These are phyloP conservation scores for Acrobasis consociella DNA, from an alignment of 2,888 invertebrate species.

Conservation along the genomic window DNA sequence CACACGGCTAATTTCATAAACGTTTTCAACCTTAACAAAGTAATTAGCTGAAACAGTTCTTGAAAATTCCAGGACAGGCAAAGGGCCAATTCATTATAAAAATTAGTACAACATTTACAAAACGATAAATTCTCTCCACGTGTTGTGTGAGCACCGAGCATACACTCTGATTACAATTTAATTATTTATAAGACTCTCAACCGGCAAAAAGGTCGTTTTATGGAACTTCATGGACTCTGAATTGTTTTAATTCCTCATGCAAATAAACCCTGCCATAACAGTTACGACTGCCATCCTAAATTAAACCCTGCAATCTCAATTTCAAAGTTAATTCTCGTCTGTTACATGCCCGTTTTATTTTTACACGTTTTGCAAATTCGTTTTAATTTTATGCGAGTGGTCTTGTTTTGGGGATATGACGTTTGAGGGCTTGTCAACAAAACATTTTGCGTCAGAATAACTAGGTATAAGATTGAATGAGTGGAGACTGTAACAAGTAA, in stretches of 20 bases:
- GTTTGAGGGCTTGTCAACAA: background rate
- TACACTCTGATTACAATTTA: background rate
- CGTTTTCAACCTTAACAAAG: too few relatives aligned
- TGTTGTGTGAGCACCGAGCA: slow-evolving; percentile 1
- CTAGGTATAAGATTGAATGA: too few relatives aligned
- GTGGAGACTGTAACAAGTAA: too few relatives aligned
- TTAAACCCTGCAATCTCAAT: slow-evolving; percentile 1
- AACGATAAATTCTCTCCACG: background rate
- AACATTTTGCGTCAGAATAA: background rate
- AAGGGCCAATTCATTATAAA: background rate
- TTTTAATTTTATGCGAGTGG: slow-evolving; percentile 3
- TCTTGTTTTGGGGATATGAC: background rate
- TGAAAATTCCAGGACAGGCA: background rate
- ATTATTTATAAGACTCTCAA: slow-evolving; percentile 2
- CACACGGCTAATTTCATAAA: too few relatives aligned
- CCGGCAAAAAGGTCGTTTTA: slow-evolving; percentile 2
- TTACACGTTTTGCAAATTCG: background rate
- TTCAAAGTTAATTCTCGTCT: slow-evolving; percentile 5
- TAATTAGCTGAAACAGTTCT: background rate
- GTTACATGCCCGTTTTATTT: background rate
- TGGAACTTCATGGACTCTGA: slow-evolving; percentile 4
- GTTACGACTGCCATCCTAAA: background rate
- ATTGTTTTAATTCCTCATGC: slow-evolving; percentile 5
- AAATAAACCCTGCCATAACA: slow-evolving; percentile 7
- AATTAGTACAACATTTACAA: background rate